phyloP scores from a whole-genome alignment of 2,888 invertebrate species.

The Leucophenga montana region DNA sequence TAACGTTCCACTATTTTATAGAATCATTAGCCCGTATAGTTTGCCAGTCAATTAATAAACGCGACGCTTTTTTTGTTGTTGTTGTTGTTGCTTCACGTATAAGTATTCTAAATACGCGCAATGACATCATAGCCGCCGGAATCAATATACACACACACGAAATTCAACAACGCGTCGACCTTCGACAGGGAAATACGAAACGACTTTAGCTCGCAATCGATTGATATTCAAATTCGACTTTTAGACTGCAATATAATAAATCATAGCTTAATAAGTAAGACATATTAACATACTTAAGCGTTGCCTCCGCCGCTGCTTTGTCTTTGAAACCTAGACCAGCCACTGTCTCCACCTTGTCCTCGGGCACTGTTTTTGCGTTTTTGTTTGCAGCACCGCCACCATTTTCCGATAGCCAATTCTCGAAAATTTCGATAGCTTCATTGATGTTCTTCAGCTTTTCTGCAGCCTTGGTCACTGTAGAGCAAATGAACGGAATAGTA shows the following conservation, averaged over 20 bases:
- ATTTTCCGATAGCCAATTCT: constrained; percentile 78
- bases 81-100: constrained; percentile 9
- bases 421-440: constrained; percentile 81
- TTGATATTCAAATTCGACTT: neutral
- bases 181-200: constrained; percentile 28
- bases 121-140: constrained; percentile 65
- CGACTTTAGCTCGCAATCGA: no score
- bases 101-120: constrained; percentile 52
- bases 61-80: neutral
- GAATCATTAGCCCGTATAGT: constrained; percentile 11
- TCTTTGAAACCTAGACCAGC: constrained; percentile 86
- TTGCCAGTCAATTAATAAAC: constrained; percentile 14
- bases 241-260: no score
- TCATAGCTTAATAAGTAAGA: neutral
- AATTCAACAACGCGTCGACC: constrained; percentile 29
- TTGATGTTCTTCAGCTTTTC: constrained; percentile 81
- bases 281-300: constrained; percentile 75
- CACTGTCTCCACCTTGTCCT: constrained; percentile 78
- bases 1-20: constrained; percentile 7
- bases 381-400: constrained; percentile 70
- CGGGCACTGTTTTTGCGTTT: constrained; percentile 74
- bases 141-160: constrained; percentile 13
- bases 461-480: constrained; percentile 80
- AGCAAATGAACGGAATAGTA: neutral
- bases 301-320: constrained; percentile 81